These are phyloP conservation scores for Meleagris gallopavo DNA, from an alignment of 2,113 vertebrate species.

Conservation along the genomic window DNA sequence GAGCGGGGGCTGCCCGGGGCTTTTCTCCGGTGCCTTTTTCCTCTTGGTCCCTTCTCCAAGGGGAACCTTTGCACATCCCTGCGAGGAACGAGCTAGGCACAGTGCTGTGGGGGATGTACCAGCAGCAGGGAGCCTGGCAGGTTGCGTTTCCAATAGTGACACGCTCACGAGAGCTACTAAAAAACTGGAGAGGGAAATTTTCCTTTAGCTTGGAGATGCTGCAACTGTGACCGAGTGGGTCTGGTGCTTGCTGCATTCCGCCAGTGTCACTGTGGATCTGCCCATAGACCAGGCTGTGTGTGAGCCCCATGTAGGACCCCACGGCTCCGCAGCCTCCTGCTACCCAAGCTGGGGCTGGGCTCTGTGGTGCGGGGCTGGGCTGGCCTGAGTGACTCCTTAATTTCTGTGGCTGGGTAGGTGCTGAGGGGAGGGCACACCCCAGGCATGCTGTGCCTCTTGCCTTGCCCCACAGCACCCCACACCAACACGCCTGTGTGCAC, in stretches of 20 bases:
- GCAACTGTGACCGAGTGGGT: background rate
- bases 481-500: fast-evolving
- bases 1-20: background rate
- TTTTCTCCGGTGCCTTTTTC: background rate
- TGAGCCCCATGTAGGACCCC: fast-evolving
- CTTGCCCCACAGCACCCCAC: background rate
- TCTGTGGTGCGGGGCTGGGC: background rate
- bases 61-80: background rate
- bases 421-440: background rate
- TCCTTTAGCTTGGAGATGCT: background rate
- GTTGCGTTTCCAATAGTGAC: background rate
- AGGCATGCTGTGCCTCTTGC: background rate
- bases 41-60: background rate
- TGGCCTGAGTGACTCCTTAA: background rate
- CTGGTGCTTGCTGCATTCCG: background rate
- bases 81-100: background rate
- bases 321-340: background rate
- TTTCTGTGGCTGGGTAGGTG: background rate
- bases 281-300: background rate
- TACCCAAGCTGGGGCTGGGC: background rate
- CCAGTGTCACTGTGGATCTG: background rate
- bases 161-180: background rate
- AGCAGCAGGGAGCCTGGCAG: background rate
- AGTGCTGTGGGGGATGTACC: background rate
- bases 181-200: background rate